These are phyloP conservation scores for Trematocara variabile DNA, from an alignment of 2,113 vertebrate genomes.

Conservation along the genomic window DNA sequence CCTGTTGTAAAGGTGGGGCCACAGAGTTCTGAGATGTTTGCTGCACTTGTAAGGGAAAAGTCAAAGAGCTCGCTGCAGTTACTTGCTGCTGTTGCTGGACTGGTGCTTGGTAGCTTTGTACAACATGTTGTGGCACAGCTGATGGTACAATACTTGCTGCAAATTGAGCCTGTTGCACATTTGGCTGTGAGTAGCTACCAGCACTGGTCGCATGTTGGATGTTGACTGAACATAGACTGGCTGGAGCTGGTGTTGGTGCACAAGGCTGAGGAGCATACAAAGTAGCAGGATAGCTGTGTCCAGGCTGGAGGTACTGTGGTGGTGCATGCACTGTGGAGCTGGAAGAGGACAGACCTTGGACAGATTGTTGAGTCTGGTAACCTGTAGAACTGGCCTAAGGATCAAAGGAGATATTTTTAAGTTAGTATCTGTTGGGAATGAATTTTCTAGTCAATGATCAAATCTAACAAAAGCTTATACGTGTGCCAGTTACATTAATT, in stretches of 20 bases:
- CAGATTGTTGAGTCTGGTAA: slow-evolving; percentile 44
- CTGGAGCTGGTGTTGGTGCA: slow-evolving; percentile 12
- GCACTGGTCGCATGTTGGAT: slow-evolving; percentile 47
- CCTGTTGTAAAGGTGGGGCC: slow-evolving; percentile 11
- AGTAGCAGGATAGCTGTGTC: slow-evolving; percentile 42
- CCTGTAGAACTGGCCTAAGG: slow-evolving; percentile 41
- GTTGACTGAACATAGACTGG: slow-evolving; percentile 56
- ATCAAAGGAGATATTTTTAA: slow-evolving; percentile 10
- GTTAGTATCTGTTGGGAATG: not conserved
- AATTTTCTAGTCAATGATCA: not conserved
- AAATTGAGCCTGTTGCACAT: slow-evolving; percentile 33
- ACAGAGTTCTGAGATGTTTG: slow-evolving; percentile 35
- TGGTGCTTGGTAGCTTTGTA: slow-evolving; percentile 47
- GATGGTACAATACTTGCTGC: slow-evolving; percentile 13
- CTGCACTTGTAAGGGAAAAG: slow-evolving; percentile 25
- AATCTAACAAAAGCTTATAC: not conserved
- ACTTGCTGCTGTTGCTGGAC: slow-evolving; percentile 43
- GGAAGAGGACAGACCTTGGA: slow-evolving; percentile 47
- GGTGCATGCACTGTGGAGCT: slow-evolving; percentile 22
- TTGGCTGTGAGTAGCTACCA: slow-evolving; percentile 20
- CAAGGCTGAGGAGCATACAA: slow-evolving; percentile 22
- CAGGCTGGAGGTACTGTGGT: slow-evolving; percentile 52
- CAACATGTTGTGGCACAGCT: slow-evolving; percentile 33
- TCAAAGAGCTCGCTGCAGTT: not conserved
- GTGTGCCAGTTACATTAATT: not conserved